Evolutionary conservation across 2,113 vertebrate genomes (phyloP).

Genomic region (Vanacampus margaritifer): DNA sequence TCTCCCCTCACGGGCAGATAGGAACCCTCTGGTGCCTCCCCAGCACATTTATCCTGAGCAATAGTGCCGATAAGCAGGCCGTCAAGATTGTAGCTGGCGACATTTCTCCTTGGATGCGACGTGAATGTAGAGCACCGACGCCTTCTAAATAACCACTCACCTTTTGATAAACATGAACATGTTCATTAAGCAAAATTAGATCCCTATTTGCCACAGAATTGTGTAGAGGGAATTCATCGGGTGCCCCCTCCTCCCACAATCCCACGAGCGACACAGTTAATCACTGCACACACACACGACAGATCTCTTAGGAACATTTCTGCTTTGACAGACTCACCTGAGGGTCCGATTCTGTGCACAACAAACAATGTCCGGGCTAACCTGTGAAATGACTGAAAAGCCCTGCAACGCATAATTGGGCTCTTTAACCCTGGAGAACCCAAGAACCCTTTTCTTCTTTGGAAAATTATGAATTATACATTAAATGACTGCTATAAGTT

Average conservation of each 20-base stretch:
- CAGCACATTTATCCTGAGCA: conserved; percentile 57
- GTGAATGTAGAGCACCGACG: conserved; percentile 15
- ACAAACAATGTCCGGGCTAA: conserved; percentile 52
- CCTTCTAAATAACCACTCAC: not conserved
- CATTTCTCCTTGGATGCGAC: conserved; percentile 38
- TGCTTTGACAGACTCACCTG: conserved; percentile 46
- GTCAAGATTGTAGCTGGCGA: conserved; percentile 52
- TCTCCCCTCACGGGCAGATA: conserved; percentile 47
- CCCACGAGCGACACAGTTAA: conserved; percentile 8
- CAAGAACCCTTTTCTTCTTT: no score
- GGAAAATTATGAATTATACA: no score
- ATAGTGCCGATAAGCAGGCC: conserved; percentile 59
- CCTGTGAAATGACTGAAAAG: conserved; percentile 41
- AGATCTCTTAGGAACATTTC: conserved; percentile 33
- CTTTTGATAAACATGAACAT: conserved; percentile 22
- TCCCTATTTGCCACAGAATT: conserved; percentile 10
- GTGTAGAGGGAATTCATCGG: conserved; percentile 15
- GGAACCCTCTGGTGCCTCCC: conserved; percentile 43
- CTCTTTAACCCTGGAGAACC: no score
- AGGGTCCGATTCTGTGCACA: conserved; percentile 46
- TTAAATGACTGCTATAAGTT: no score
- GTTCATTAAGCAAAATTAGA: conserved; percentile 24
- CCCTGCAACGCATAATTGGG: conserved; percentile 75
- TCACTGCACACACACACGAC: conserved; percentile 14
- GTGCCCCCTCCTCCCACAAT: not conserved